A percentile compares a stretch with the other conserved stretches of the same genome.
These are phyloP conservation scores for Ascidia mentula DNA, from an alignment of 23 tunicate genomes.

Conservation along the genomic window DNA sequence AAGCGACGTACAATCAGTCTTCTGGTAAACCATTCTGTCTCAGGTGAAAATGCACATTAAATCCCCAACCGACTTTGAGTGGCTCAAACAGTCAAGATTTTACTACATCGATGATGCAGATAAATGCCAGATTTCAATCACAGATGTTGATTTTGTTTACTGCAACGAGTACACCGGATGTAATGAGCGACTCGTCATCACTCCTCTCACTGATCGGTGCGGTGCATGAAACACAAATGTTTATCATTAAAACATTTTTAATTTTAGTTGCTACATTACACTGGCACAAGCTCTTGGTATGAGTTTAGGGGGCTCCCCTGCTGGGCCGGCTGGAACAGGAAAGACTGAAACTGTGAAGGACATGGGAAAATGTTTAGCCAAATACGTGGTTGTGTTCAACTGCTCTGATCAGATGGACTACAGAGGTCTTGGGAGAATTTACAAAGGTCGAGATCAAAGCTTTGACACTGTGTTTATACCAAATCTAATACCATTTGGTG, in stretches of 20 bases:
- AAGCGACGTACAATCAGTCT: not conserved
- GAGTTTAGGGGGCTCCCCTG: conserved; percentile 90
- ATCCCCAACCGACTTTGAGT: conserved; percentile 78
- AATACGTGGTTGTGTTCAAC: conserved; percentile 89
- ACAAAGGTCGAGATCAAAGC: conserved; percentile 66
- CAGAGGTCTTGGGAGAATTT: conserved; percentile 87
- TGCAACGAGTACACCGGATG: conserved; percentile 91
- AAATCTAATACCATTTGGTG: not conserved
- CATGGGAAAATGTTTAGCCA: conserved; percentile 90
- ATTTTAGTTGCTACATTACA: conserved; percentile 79
- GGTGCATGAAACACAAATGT: not conserved
- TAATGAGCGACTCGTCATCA: conserved; percentile 82
- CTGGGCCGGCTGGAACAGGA: conserved; percentile 95
- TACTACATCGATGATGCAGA: conserved; percentile 87
- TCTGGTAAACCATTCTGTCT: not conserved
- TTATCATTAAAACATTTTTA: not conserved
- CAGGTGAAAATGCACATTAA: conserved; percentile 70
- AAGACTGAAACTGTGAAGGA: conserved; percentile 90
- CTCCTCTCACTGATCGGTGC: conserved; percentile 84
- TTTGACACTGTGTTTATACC: too few species aligned
- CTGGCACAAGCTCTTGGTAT: conserved; percentile 86
- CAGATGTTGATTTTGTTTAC: conserved; percentile 79
- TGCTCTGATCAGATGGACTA: conserved; percentile 97
- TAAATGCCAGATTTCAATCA: conserved; percentile 75
- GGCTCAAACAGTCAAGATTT: conserved; percentile 84